Evolutionary conservation across 53 echinoderm and acorn worm species (phyloP).

Genomic region (Stichopus horrens): DNA sequence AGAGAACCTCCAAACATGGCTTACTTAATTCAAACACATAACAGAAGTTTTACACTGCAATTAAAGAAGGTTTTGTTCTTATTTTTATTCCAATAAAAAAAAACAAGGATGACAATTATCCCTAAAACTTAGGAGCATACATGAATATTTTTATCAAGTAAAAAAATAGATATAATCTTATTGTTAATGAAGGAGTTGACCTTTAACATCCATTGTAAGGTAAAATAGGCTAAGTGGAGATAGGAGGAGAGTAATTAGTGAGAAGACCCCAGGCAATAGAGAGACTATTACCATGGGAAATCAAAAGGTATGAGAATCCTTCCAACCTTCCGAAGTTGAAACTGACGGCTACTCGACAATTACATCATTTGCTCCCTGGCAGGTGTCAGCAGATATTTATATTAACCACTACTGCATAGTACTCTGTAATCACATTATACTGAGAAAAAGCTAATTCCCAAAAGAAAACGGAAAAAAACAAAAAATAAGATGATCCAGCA

Average conservation of each 20-base stretch:
- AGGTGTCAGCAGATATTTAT: not conserved
- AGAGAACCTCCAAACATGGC: too few species aligned
- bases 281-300: conserved; percentile 19
- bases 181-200: too few species aligned
- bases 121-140: too few species aligned
- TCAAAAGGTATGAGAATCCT: not conserved
- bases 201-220: too few species aligned
- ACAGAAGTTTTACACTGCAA: too few species aligned
- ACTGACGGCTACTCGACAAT: not conserved
- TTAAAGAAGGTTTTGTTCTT: too few species aligned
- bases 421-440: not conserved
- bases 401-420: not conserved
- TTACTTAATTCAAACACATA: too few species aligned
- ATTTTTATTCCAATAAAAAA: too few species aligned
- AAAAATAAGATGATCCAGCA: too few species aligned
- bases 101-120: too few species aligned
- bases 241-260: not conserved
- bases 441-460: not conserved
- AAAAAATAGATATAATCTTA: too few species aligned
- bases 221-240: not conserved
- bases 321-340: not conserved
- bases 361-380: not conserved
- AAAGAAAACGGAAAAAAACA: not conserved
- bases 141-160: too few species aligned
- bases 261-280: not conserved